These are phyloP conservation scores for Barbus barbus DNA, from an alignment of 2,113 vertebrate genomes.

Conservation along the genomic window DNA sequence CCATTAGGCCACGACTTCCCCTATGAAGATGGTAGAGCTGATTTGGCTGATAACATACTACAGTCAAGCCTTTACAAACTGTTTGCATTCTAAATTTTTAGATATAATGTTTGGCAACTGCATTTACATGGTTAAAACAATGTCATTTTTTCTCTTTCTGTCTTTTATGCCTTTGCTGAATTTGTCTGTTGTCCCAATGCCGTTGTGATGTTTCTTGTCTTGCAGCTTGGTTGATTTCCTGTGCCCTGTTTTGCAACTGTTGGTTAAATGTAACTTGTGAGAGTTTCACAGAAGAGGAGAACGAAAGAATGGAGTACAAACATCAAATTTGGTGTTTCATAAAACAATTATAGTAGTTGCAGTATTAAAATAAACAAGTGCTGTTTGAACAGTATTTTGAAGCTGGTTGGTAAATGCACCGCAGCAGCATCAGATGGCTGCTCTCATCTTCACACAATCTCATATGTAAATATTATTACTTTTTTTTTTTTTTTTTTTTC, in stretches of 20 bases:
- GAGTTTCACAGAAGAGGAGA: slow-evolving; percentile 21
- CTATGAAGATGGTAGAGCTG: background rate
- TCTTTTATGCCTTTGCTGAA: background rate
- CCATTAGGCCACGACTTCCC: no score
- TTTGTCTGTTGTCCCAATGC: slow-evolving; percentile 9
- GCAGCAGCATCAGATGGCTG: background rate
- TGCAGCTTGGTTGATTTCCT: slow-evolving; percentile 49
- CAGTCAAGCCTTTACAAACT: background rate
- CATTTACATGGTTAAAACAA: background rate
- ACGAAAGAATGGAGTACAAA: background rate
- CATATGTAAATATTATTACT: background rate
- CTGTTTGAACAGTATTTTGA: background rate
- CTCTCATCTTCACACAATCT: background rate
- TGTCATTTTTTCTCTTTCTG: background rate
- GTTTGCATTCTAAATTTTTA: no score
- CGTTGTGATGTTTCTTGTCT: slow-evolving; percentile 20
- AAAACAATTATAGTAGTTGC: background rate
- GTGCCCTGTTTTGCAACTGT: slow-evolving; percentile 42
- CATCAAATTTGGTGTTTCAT: background rate
- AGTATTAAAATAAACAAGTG: background rate
- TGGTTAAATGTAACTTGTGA: background rate
- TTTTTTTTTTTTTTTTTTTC: background rate
- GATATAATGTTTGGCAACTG: background rate
- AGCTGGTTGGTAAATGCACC: background rate
- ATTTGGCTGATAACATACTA: background rate